A percentile compares a stretch with the other conserved stretches of the same genome.
These are phyloP conservation scores for Athalia rosae DNA, from an alignment of 2,888 invertebrate species.

Conservation along the genomic window DNA sequence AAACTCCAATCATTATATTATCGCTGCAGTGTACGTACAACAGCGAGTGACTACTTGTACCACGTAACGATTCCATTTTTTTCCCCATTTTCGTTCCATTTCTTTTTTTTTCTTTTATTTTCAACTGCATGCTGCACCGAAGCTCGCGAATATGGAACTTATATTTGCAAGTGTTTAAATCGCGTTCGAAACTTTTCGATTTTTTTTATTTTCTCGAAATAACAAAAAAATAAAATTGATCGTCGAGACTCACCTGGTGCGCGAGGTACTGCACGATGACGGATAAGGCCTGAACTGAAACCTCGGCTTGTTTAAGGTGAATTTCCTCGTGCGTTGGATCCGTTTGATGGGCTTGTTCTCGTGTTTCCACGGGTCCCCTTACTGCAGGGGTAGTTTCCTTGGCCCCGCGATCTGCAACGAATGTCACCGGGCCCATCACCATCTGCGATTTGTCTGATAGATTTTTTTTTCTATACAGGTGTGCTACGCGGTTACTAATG, in stretches of 20 bases:
- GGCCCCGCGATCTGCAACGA: constrained; percentile 64
- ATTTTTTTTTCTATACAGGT: constrained; percentile 10
- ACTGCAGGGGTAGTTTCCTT: constrained; percentile 40
- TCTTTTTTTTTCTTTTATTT: too few relatives aligned
- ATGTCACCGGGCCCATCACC: constrained; percentile 62
- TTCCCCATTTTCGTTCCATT: too few relatives aligned
- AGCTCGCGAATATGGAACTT: too few relatives aligned
- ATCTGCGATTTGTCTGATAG: constrained; percentile 40
- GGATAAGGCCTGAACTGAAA: constrained; percentile 88
- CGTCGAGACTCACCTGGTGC: constrained; percentile 72
- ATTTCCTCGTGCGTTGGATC: constrained; percentile 59
- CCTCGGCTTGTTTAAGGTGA: constrained; percentile 74
- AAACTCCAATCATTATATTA: too few relatives aligned
- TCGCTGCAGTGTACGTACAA: too few relatives aligned
- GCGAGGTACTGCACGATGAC: constrained; percentile 90
- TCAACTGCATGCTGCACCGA: too few relatives aligned
- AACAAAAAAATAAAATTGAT: too few relatives aligned
- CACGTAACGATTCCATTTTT: too few relatives aligned
- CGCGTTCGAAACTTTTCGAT: not conserved
- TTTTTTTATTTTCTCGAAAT: not conserved
- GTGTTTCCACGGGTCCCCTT: constrained; percentile 60
- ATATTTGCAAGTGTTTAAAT: too few relatives aligned
- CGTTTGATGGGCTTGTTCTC: constrained; percentile 74
- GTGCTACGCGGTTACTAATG: not conserved
- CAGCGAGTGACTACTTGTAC: too few relatives aligned